Evolutionary conservation across 2,888 invertebrate genomes (phyloP), one percentile per base, ranked within the genome.

Genomic region (Nycteola revayana): DNA sequence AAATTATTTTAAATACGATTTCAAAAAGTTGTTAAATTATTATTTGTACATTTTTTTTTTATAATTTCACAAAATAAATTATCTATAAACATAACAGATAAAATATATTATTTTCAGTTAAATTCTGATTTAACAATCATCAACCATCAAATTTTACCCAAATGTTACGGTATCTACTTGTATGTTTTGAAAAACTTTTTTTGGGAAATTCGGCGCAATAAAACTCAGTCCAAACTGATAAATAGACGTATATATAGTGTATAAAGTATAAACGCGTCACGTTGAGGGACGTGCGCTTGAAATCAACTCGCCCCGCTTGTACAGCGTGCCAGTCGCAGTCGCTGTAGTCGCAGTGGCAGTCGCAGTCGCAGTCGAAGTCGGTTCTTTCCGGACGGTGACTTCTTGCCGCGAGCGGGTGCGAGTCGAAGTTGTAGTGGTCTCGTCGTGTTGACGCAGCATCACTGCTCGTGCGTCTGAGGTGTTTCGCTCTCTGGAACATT

Each of bases 301-400:
- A 62, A 96, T 95, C 36, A 95, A 85, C 77, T 95, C 95, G 42
- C 94, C 91, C 44, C 95, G 86, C 78, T 95, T 95, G 90, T 95
- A 95, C 9, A 94, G 91, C 32, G 91, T 90, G 42, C 86, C 81
- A 1, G 29, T 6, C 6, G 8, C 20, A 8, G 23, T 25, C 0
- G 24, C 22, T 9, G 18, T 6, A 4, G 28, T 10, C 10, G 14
- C 10, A 0, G 27, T n/a, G 11, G 36, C 0, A 7, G 9, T 22
- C 3, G 24, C 17, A 9, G 18, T 6, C 21, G 28, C 7, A 6
- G 25, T 7, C 1, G 38, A 8, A 4, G 30, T 9, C 5, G 35
- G 10, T 25, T 67, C 67, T 54, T 51, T 90, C 61, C 91, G 90
- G 34, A 91, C 90, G 14, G 32, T 14, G 25, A 27, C 50, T 32